These are phyloP conservation scores for Recurvirostra avosetta DNA, from an alignment of 2,113 vertebrate genomes.

Conservation along the genomic window DNA sequence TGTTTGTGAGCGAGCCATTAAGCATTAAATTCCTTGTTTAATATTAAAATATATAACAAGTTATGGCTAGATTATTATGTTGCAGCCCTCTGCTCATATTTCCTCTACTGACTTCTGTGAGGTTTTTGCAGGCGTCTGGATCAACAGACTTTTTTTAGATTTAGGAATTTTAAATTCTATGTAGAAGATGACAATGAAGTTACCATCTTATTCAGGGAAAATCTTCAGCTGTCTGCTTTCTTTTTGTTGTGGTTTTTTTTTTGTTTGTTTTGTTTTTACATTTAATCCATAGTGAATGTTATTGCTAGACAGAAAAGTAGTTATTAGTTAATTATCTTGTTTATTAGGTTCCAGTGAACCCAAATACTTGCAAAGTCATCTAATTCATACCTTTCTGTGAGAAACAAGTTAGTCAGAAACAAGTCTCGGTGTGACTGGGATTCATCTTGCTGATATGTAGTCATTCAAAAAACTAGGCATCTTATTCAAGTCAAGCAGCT, in stretches of 20 bases:
- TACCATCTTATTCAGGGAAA: neutral
- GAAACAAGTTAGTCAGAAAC: neutral
- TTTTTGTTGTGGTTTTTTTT: neutral
- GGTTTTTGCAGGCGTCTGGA: neutral
- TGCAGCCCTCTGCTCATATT: neutral
- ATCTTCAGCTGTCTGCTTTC: neutral
- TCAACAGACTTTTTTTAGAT: neutral
- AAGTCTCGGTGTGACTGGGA: neutral
- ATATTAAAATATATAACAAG: neutral
- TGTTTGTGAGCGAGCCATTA: neutral
- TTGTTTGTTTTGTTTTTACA: neutral
- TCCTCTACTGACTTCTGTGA: rapidly evolving
- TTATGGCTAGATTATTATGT: neutral
- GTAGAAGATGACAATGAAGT: neutral
- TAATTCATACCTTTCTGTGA: neutral
- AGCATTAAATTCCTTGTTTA: neutral
- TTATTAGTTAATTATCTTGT: neutral
- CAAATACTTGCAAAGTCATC: neutral
- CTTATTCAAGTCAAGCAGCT: neutral
- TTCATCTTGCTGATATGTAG: neutral
- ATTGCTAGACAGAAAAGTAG: neutral
- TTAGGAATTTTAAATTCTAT: neutral
- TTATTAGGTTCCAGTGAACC: neutral
- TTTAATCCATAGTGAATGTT: neutral
- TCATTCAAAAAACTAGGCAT: neutral